phyloP scores from a whole-genome alignment of 2,113 vertebrate species.

The Hymenochirus boettgeri region DNA sequence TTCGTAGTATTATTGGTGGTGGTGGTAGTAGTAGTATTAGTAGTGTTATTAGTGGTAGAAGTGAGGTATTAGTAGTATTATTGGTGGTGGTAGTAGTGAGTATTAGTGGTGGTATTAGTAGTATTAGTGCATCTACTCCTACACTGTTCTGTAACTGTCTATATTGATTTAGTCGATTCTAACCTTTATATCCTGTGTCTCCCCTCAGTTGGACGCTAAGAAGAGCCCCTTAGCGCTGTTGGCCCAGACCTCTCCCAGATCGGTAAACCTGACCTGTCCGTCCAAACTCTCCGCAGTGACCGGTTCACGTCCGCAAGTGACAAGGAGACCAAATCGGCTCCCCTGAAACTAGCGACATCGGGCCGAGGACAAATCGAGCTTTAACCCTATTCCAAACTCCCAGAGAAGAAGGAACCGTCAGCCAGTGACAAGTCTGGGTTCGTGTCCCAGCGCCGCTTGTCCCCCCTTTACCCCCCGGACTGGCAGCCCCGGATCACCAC shows the following conservation, averaged over 20 bases:
- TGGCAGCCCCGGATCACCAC: slow-evolving; percentile 90
- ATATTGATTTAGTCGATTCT: too few relatives aligned
- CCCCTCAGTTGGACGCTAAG: slow-evolving; percentile 88
- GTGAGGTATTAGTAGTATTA: too few relatives aligned
- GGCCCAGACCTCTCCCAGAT: slow-evolving; percentile 96
- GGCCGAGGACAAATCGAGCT: slow-evolving; percentile 95
- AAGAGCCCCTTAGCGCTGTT: slow-evolving; percentile 94
- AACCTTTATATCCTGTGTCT: too few relatives aligned
- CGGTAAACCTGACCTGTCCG: slow-evolving; percentile 91
- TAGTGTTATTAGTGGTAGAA: too few relatives aligned
- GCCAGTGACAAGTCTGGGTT: slow-evolving; percentile 84
- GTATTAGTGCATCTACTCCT: too few relatives aligned
- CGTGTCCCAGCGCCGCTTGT: slow-evolving; percentile 97
- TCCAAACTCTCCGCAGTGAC: slow-evolving; percentile 84
- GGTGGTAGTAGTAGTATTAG: too few relatives aligned
- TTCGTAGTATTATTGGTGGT: too few relatives aligned
- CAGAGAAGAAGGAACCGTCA: slow-evolving; percentile 85
- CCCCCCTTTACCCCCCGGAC: slow-evolving; percentile 95
- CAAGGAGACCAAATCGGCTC: slow-evolving; percentile 84
- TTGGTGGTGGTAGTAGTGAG: too few relatives aligned
- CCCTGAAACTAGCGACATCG: slow-evolving; percentile 92
- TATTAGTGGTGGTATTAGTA: too few relatives aligned
- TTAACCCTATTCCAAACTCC: slow-evolving; percentile 89
- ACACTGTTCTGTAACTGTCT: too few relatives aligned
- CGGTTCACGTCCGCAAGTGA: slow-evolving; percentile 79